Percentiles rank a stretch among this genome's conserved stretches.
Conservation (phyloP, 2,797 vertebrate species). For the Coregonus suidteri region DNA sequence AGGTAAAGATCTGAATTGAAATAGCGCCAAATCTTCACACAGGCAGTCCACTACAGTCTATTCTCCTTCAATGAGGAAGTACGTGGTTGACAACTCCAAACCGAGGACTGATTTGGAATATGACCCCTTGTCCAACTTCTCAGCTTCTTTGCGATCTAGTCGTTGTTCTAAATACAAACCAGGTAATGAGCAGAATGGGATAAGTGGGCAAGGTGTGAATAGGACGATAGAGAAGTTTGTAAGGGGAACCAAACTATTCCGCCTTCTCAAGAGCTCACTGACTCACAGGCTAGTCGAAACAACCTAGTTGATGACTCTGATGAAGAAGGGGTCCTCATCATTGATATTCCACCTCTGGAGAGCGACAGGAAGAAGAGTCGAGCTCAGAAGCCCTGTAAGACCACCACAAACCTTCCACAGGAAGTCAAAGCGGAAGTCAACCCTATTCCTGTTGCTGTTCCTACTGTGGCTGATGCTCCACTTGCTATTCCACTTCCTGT, state of each 20-base stretch:
- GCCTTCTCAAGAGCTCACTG: conserved; percentile 33
- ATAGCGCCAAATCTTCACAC: conserved; percentile 24
- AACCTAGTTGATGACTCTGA: conserved; percentile 65
- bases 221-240: conserved; percentile 8
- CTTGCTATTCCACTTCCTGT: not conserved
- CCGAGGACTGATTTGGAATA: conserved; percentile 80
- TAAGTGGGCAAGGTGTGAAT: conserved; percentile 38
- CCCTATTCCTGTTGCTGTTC: not conserved
- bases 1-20: conserved; percentile 40
- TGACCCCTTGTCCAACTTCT: conserved; percentile 80
- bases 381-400: conserved; percentile 10
- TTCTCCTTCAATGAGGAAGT: conserved; percentile 58
- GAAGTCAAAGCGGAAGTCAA: not conserved
- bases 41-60: conserved; percentile 7
- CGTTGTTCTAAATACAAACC: conserved; percentile 51
- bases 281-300: not conserved
- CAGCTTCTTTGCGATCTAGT: conserved; percentile 65
- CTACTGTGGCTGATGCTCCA: not conserved
- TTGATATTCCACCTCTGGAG: conserved; percentile 63
- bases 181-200: conserved; percentile 36
- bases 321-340: conserved; percentile 72
- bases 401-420: conserved; percentile 1
- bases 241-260: not conserved
- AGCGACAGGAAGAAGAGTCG: conserved; percentile 29
- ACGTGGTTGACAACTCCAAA: conserved; percentile 73